These are phyloP conservation scores for Cuniculus paca DNA, from an alignment of 2,797 vertebrate genomes.

Conservation along the genomic window DNA sequence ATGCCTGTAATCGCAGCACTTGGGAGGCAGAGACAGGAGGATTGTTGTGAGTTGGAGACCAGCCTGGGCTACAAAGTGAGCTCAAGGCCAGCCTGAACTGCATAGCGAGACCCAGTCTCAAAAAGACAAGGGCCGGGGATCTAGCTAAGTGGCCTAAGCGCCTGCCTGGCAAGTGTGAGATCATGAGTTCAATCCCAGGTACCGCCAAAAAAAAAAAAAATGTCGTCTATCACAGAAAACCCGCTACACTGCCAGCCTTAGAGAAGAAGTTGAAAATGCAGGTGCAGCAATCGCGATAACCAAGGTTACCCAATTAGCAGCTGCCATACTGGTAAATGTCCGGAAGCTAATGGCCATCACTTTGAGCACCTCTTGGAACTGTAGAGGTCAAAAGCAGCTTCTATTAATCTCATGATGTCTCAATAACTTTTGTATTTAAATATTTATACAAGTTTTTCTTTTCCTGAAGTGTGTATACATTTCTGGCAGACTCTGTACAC, in stretches of 20 bases:
- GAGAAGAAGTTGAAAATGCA: not conserved
- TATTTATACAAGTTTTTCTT: not conserved
- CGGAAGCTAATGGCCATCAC: too few relatives aligned
- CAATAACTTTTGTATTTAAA: not conserved
- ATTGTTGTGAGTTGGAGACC: too few relatives aligned
- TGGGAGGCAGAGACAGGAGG: too few relatives aligned
- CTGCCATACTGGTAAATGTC: not conserved
- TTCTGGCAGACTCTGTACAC: not conserved
- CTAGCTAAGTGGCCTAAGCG: too few relatives aligned
- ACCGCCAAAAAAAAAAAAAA: too few relatives aligned
- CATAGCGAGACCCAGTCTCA: too few relatives aligned
- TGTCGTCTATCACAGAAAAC: not conserved
- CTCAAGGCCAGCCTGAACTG: too few relatives aligned
- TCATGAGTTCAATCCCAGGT: too few relatives aligned
- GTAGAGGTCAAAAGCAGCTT: not conserved
- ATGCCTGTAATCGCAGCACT: too few relatives aligned
- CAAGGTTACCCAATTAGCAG: not conserved
- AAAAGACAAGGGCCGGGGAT: too few relatives aligned
- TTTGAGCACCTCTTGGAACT: not conserved
- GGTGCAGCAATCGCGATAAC: not conserved
- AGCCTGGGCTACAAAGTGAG: too few relatives aligned
- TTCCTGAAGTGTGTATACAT: not conserved
- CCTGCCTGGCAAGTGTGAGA: too few relatives aligned
- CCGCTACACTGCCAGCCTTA: not conserved
- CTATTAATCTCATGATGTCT: not conserved